Evolutionary conservation across 2,888 invertebrate genomes (phyloP), one percentile per base, ranked within the genome.

Genomic region (Hypomecis punctinalis): DNA sequence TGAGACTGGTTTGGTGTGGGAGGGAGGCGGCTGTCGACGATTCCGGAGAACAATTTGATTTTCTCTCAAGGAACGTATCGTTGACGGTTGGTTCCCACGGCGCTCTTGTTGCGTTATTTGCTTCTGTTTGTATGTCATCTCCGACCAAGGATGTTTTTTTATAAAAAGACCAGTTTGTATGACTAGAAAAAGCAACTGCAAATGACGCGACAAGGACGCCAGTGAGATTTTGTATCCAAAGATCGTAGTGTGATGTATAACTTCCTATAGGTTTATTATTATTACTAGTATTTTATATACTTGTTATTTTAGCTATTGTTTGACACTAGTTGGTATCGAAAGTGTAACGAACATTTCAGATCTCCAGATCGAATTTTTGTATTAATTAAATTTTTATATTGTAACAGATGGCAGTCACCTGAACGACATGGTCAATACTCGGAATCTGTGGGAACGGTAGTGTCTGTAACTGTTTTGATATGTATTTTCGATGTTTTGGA

Each of bases 191-290:
- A 8, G 6, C n/a, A 48, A 36, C 54, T 51, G 67, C 59, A 43
- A 67, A 68, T 71, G 68, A 67, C 67, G 72, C 61, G 67, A 53
- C 67, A 63, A 63, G 66, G 61, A 78, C 81, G 83, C 82, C 80
- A 63, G 77, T 76, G 83, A 86, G 83, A 83, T 85, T 85, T 90
- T 90, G 91, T 91, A 91, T 92, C 92, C 92, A 91, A 92, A 92
- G 91, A 91, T 90, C 88, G 89, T 83, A 86, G 89, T 90, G 89
- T 92, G 91, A 91, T 91, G 86, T 86, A 78, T 80, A 83, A 86
- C 87, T 91, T 90, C 89, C 88, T 90, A 86, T 91, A 91, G 87
- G 85, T 90, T 91, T 90, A 89, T 89, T 85, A 83, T 86, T 83
- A 79, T 23, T 85, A 86, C 81, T 89, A 85, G 87, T 89, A 90